These are phyloP conservation scores for Eledona agricola DNA, from an alignment of 2,888 invertebrate genomes.

Conservation along the genomic window DNA sequence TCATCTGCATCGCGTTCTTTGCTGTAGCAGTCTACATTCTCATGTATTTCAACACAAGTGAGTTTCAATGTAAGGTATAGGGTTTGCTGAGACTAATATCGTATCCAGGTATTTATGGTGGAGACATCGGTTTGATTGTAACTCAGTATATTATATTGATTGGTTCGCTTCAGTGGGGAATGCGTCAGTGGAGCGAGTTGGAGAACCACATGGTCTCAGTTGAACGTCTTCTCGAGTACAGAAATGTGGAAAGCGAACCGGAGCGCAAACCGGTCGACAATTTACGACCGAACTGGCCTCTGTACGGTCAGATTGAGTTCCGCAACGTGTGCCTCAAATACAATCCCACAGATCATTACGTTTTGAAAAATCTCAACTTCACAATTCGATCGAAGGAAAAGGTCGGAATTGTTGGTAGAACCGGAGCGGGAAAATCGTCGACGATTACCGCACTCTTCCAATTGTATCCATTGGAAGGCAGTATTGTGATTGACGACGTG, in stretches of 20 bases:
- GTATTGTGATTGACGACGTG: constrained; percentile 81
- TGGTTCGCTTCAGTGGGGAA: constrained; percentile 71
- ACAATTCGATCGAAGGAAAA: constrained; percentile 75
- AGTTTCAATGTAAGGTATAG: constrained; percentile 3
- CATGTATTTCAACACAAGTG: constrained; percentile 47
- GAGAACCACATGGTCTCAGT: constrained; percentile 67
- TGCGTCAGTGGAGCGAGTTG: constrained; percentile 86
- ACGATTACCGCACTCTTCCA: constrained; percentile 83
- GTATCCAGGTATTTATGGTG: constrained; percentile 68
- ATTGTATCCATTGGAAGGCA: constrained; percentile 79
- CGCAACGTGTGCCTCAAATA: constrained; percentile 77
- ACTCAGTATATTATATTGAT: constrained; percentile 79
- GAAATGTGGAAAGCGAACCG: constrained; percentile 51
- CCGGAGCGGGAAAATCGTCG: constrained; percentile 87
- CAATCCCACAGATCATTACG: constrained; percentile 73
- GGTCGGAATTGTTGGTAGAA: constrained; percentile 83
- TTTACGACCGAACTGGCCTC: constrained; percentile 77
- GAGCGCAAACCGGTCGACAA: constrained; percentile 43
- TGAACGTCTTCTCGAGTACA: constrained; percentile 53
- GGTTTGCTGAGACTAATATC: too few relatives aligned
- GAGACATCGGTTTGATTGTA: constrained; percentile 81
- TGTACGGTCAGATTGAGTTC: constrained; percentile 74
- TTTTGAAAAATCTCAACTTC: constrained; percentile 77
- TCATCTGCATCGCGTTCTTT: constrained; percentile 72
- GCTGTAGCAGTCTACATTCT: constrained; percentile 51